Evolutionary conservation across 2,797 vertebrate genomes (phyloP), one percentile per base, ranked within the genome.

Genomic region (Aselliscus stoliczkanus): DNA sequence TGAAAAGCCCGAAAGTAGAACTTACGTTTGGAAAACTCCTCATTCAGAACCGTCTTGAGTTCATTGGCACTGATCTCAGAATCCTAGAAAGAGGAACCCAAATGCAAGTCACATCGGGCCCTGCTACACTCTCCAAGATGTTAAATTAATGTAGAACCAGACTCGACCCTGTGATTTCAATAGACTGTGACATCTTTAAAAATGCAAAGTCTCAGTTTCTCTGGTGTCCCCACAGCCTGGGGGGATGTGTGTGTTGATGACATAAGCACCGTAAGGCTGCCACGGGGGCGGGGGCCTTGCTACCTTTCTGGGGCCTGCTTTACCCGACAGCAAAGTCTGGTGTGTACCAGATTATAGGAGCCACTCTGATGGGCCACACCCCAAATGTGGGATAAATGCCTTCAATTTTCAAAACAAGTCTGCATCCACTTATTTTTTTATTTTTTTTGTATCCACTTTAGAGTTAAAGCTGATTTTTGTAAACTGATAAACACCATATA

Each of bases 1-100:
- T 54, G 31, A 67, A 72, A 80, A 80, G 9, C 37, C 20, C 52
- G 47, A 13, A 37, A 8, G 11, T 75, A 0, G n/a, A 69, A 98
- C 99, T 98, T 96, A 99, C 99, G 98, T 98, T 99, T 99, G 0
- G 95, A 44, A 11, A 99, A 98, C 1, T 99, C 98, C 77, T 92
- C 98, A 91, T 99, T 99, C 91, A 99, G 96, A 97, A 99, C 98
- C 52, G 92, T 98, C 93, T 65, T 98, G 92, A 99, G 99, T 95
- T 99, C 99, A 54, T 0, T 1, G 0, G 98, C 98, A 80, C 98
- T 98, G 93, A 99, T 98, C 98, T 99, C 99, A 96, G 98, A 98
- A 93, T 99, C 99, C 99, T 99, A 97, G 62, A 88, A 76, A 96
- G 31, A 96, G 88, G 88, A 95, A 67, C 39, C 44, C 39, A 56